Evolutionary conservation across 2,888 invertebrate genomes (phyloP).

Genomic region (Troglohyphantes excavatus): DNA sequence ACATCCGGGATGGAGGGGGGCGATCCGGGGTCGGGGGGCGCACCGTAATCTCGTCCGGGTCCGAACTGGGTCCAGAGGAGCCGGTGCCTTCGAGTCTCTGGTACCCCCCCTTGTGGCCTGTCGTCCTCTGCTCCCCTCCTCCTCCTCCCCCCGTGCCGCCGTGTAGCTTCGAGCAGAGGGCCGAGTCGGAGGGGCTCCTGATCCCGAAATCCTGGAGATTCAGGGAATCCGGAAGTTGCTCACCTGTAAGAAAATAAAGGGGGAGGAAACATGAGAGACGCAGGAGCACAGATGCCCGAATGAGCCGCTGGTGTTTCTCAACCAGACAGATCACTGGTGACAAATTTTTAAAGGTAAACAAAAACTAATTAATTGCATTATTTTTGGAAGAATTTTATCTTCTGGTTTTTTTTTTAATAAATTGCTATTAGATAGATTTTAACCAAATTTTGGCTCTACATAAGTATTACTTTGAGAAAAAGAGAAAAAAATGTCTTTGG

Average conservation of each 20-base stretch:
- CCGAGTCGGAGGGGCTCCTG: constrained; percentile 16
- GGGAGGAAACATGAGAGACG: background rate
- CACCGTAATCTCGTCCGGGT: constrained; percentile 5
- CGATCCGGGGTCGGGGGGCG: background rate
- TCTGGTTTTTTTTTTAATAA: too few relatives aligned
- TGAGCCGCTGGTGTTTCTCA: too few relatives aligned
- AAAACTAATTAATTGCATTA: too few relatives aligned
- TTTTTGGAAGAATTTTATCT: too few relatives aligned
- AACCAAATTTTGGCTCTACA: too few relatives aligned
- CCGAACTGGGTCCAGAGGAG: background rate
- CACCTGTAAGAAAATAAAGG: constrained; percentile 10
- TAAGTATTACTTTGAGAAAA: too few relatives aligned
- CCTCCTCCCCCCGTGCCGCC: background rate
- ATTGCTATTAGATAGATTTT: too few relatives aligned
- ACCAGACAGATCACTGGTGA: too few relatives aligned
- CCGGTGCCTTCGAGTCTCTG: constrained; percentile 42
- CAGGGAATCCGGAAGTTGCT: constrained; percentile 39
- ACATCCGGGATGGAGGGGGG: background rate
- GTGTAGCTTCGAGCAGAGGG: constrained; percentile 27
- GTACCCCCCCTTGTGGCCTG: constrained; percentile 55
- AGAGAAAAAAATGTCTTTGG: too few relatives aligned
- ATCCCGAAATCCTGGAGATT: constrained; percentile 65
- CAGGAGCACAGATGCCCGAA: too few relatives aligned
- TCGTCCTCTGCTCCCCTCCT: too few relatives aligned
- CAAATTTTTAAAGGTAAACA: too few relatives aligned